Conservation (phyloP, 2,113 vertebrate genomes). For the Nesogale talazaci region DNA sequence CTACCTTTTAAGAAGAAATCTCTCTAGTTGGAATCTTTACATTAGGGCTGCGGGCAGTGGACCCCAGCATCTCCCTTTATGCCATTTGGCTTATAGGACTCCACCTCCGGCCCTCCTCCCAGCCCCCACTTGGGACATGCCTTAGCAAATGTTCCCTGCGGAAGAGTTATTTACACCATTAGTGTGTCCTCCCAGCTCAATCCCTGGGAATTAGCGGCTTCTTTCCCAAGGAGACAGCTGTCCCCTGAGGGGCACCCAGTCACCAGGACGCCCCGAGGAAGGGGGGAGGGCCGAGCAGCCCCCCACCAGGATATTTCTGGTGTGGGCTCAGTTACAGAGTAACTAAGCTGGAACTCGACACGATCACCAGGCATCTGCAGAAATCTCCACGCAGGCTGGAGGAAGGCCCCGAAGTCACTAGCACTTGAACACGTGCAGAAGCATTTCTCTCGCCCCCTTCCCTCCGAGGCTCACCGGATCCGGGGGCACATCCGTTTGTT, state of each 20-base stretch:
- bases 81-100: background rate
- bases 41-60: background rate
- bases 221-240: background rate
- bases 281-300: background rate
- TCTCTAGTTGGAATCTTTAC: background rate
- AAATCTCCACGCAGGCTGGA: slow-evolving; percentile 70
- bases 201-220: slow-evolving; percentile 36
- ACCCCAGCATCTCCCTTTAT: background rate
- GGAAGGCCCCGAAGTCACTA: slow-evolving; percentile 56
- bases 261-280: background rate
- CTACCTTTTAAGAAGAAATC: background rate
- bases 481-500: background rate
- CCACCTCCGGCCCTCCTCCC: background rate
- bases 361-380: slow-evolving; percentile 66
- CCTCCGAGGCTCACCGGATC: background rate
- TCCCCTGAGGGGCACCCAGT: background rate
- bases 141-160: background rate
- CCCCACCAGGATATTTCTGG: slow-evolving; percentile 33
- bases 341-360: slow-evolving; percentile 40
- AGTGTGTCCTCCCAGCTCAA: slow-evolving; percentile 16
- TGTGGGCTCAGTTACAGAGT: slow-evolving; percentile 24
- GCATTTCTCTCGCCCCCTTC: background rate
- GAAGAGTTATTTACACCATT: background rate
- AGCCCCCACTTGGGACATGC: background rate
- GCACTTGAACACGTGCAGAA: slow-evolving; percentile 24